Evolutionary conservation across 2,113 vertebrate species (phyloP), one percentile per base, ranked within the genome.

Genomic region (Brachypteracias leptosomus): DNA sequence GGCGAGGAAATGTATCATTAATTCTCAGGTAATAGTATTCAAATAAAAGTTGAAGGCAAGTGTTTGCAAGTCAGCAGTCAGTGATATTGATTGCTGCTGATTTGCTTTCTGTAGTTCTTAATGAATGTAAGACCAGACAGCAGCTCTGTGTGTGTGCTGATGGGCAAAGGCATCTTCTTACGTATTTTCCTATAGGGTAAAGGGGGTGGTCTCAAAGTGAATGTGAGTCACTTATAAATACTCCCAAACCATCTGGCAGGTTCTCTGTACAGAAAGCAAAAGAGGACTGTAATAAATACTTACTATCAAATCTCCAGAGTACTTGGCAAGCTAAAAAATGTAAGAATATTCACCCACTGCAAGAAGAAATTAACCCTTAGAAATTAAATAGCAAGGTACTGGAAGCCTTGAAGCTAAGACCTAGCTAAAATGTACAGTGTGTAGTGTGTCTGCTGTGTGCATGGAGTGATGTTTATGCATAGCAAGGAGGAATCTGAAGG

Each of bases 261-360:
- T 72, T 83, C 82, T 77, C 47, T 63, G 47, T 49, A 86, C 54
- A 58, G 40, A 73, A 65, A 62, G 12, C 77, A 93, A 42, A 92
- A 94, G 28, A 90, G 77, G 82, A 68, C 52, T 78, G 62, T 79
- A 88, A 77, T 90, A 93, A 96, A 94, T 90, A 83, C 67, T 95
- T 97, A 61, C 11, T 72, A 87, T 44, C 63, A 61, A 91, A 22
- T 94, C 68, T 90, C 80, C 33, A 25, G 71, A 67, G 58, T 71
- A 59, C 35, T 90, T 90, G 93, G 47, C 75, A 92, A 66, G 85
- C 46, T 92, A 38, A 96, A 79, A 62, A 83, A 62, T 28, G 5
- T 70, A 62, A 22, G 40, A 36, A 7, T 85, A 20, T 72, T 92
- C 33, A 79, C 65, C 55, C 12, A 15, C 36, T 90, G n/a, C 68